Base-by-base conservation (phyloP, 2,888 invertebrate genomes). In the Aquatica leii region DNA sequence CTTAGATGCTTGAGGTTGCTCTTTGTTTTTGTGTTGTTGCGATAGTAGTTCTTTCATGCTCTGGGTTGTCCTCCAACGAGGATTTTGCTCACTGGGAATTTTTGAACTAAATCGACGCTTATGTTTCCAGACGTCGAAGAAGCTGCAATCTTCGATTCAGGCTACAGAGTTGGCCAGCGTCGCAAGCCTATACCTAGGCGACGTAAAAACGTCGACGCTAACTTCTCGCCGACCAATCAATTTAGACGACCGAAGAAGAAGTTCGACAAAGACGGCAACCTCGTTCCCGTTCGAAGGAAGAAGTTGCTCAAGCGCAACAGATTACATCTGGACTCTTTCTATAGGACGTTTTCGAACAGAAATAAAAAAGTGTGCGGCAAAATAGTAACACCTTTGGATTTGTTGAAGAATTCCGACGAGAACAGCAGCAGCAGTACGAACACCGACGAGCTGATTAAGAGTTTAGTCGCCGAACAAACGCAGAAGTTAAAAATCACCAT, bases 141-240 rank as follows among this genome's bases (percentile, higher is more conserved):
- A 65, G 86, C 84, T 0, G 74, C 81, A 8, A 80, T 86, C 5
- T 84, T 81, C 56, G 86, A 86, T 63, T 85, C 83, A 40, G 86
- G 86, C 4, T 85, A 85, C 69, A 83, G 83, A 68, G 81, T 84
- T 1, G 80, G 79, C 48, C 82, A 82, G 46, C 81, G 81, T 41
- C 78, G 81, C 0, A 84, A 84, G 61, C 52, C 48, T 14, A 1
- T 35, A 1, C 1, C 34, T 6, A 50, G 41, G 20, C 41, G 34
- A 12, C 50, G 59, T 3, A 58, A 58, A 11, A 48, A 53, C 31
- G 11, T 40, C 5, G 58, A 55, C 11, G 46, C 14, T 6, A 51
- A 62, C 21, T 62, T 59, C 24, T 11, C 2, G 1, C 60, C 60
- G 1, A 5, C 3, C 8, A 34, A 12, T 20, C 11, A 17, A 37